Percentiles rank a stretch among this genome's conserved stretches.
Evolutionary conservation across 2,888 invertebrate genomes (phyloP).

Genomic region (Julus scandinavius): DNA sequence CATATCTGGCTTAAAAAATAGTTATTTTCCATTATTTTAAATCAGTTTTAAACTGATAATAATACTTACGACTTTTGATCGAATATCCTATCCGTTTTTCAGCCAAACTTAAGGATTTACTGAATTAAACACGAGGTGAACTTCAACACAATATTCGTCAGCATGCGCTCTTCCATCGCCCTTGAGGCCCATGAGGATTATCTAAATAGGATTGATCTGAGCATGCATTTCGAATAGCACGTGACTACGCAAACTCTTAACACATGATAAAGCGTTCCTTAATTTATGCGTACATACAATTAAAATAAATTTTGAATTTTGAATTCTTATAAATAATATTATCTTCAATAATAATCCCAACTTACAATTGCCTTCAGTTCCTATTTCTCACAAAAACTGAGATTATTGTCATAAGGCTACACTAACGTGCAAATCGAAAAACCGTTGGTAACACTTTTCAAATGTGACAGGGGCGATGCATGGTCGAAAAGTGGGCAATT

Average conservation of each 20-base stretch:
- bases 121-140: neutral
- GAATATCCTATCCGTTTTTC: neutral
- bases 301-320: neutral
- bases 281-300: no score
- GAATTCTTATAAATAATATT: neutral
- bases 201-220: slow-evolving; percentile 7
- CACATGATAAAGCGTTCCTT: neutral
- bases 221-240: neutral
- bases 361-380: neutral
- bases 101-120: neutral
- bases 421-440: neutral
- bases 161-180: neutral
- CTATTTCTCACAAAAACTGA: neutral
- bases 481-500: neutral
- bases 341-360: no score
- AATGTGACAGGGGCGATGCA: neutral
- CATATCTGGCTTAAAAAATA: neutral
- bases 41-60: neutral
- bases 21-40: neutral
- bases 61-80: neutral
- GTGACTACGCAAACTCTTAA: neutral
- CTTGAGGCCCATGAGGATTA: neutral
- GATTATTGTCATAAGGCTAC: neutral
- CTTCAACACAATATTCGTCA: neutral
- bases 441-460: neutral